phyloP scores from a whole-genome alignment of 1,140 invertebrate species.

The Drosophila tropicalis region DNA sequence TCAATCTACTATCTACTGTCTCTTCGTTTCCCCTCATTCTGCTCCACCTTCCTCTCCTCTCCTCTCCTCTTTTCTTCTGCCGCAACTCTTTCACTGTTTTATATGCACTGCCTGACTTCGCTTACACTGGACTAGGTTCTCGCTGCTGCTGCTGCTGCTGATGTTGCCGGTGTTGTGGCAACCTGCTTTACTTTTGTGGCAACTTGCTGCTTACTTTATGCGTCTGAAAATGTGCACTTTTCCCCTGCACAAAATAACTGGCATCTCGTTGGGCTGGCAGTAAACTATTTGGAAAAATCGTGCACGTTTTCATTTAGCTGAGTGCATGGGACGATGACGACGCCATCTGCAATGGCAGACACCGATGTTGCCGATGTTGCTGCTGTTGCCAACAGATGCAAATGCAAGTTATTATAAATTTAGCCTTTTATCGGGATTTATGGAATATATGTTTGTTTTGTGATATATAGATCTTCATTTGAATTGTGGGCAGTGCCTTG shows the following conservation, averaged over 20 bases:
- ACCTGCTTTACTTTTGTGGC: constrained; percentile 65
- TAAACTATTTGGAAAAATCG: constrained; percentile 76
- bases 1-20: neutral
- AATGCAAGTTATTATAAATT: constrained; percentile 35
- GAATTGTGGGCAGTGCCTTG: constrained; percentile 11
- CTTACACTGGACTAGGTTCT: constrained; percentile 33
- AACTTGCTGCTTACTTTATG: constrained; percentile 56
- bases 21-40: neutral
- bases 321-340: constrained; percentile 65
- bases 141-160: constrained; percentile 25
- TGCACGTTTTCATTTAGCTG: constrained; percentile 81
- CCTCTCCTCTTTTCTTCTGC: neutral
- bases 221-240: constrained; percentile 29
- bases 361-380: constrained; percentile 19
- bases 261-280: constrained; percentile 63
- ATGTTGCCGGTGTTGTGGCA: constrained; percentile 42
- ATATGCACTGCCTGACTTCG: constrained; percentile 64
- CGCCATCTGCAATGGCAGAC: constrained; percentile 6
- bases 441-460: constrained; percentile 47
- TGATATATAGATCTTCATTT: constrained; percentile 52
- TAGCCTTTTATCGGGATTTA: constrained; percentile 56
- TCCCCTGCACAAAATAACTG: constrained; percentile 60
- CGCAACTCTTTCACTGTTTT: constrained; percentile 46
- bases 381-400: constrained; percentile 33
- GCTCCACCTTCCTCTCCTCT: neutral